These are phyloP conservation scores for Neoarius graeffei DNA, from an alignment of 2,113 vertebrate genomes.

Conservation along the genomic window DNA sequence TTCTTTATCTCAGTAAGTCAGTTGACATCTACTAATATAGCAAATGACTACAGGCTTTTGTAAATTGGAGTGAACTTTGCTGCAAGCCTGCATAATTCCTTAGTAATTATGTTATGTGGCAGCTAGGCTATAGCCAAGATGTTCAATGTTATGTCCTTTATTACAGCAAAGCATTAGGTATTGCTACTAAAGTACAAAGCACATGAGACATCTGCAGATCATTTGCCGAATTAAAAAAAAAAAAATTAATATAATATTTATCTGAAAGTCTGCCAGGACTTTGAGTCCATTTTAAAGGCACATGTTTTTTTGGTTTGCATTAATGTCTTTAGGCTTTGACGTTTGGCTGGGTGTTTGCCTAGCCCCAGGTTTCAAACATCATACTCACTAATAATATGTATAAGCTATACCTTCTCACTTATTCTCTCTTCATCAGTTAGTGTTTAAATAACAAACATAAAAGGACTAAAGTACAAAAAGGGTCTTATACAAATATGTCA, in stretches of 20 bases:
- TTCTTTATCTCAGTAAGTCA: neutral
- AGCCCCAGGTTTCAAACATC: slow-evolving; percentile 61
- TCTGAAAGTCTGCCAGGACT: slow-evolving; percentile 67
- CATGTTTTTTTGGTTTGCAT: slow-evolving; percentile 67
- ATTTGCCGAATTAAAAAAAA: slow-evolving; percentile 75
- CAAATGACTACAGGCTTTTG: neutral
- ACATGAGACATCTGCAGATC: slow-evolving; percentile 73
- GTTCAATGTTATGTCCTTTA: neutral
- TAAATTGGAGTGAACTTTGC: neutral
- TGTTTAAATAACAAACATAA: slow-evolving; percentile 64
- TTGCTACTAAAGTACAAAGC: slow-evolving; percentile 51
- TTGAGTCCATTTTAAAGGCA: slow-evolving; percentile 71
- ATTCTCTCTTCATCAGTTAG: slow-evolving; percentile 52
- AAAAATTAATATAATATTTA: slow-evolving; percentile 73
- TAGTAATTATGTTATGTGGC: slow-evolving; percentile 2
- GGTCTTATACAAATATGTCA: slow-evolving; percentile 4
- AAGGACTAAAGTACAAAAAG: slow-evolving; percentile 14
- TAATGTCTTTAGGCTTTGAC: slow-evolving; percentile 66
- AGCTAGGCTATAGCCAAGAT: neutral
- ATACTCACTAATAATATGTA: slow-evolving; percentile 69
- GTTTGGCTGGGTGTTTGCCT: slow-evolving; percentile 62
- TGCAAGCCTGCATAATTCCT: neutral
- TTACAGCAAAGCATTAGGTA: slow-evolving; percentile 18
- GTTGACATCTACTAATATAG: neutral
- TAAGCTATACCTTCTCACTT: slow-evolving; percentile 38